phyloP scores from a whole-genome alignment of 2,797 vertebrate genomes.

The Poeciliopsis paucimaculata region DNA sequence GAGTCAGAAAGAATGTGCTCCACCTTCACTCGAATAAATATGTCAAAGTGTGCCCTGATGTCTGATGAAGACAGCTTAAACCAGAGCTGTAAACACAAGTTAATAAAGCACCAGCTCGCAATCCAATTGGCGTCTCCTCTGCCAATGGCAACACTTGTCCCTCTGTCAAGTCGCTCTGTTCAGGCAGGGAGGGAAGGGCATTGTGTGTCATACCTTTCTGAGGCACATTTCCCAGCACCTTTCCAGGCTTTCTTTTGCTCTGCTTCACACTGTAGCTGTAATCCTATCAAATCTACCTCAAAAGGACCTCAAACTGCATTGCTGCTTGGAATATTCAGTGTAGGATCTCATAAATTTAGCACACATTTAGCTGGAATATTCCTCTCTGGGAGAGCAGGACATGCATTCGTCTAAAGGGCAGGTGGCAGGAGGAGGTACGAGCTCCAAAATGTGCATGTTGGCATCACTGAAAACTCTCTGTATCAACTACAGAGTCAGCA shows the following conservation, averaged over 20 bases:
- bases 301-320: not conserved
- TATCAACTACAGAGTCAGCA: conserved; percentile 57
- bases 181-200: conserved; percentile 3
- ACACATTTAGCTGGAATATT: not conserved
- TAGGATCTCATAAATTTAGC: not conserved
- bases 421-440: not conserved
- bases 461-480: not conserved
- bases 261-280: not conserved
- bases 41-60: not conserved
- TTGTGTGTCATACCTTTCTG: conserved; percentile 24
- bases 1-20: conserved; percentile 18
- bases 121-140: conserved; percentile 46
- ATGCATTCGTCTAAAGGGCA: conserved; percentile 47
- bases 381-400: not conserved
- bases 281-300: not conserved
- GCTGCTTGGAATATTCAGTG: not conserved
- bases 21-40: not conserved
- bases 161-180: conserved; percentile 44
- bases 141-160: conserved; percentile 19
- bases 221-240: conserved; percentile 1
- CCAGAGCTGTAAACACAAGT: conserved; percentile 61
- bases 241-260: conserved; percentile 6
- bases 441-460: not conserved
- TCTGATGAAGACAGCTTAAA: conserved; percentile 7
- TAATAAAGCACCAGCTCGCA: conserved; percentile 66